phyloP scores from a whole-genome alignment of 30 jellyfish, hydroid and myxozoan genomes.

The Aurelia aurita complex sp. Pacific region DNA sequence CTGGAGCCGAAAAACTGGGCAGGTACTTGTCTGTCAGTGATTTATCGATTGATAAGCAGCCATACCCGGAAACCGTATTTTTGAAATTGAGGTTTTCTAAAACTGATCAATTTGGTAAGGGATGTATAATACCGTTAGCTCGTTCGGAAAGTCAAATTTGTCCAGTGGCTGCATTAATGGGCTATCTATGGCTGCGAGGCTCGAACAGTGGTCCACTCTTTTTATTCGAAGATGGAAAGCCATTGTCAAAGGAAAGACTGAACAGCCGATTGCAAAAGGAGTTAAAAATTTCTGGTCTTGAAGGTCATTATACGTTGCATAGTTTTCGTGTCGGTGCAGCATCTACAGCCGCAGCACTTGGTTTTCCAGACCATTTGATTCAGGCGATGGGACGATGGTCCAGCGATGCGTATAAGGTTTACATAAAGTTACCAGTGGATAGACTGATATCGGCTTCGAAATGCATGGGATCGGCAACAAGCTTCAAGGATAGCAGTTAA shows the following conservation, averaged over 20 bases:
- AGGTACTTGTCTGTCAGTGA: background rate
- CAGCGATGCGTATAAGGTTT: slow-evolving; percentile 18
- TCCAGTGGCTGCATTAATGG: too few species aligned
- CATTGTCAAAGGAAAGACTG: background rate
- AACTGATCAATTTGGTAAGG: slow-evolving; percentile 16
- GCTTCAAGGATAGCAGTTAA: too few species aligned
- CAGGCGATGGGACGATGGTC: slow-evolving; percentile 51
- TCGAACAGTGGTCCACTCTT: too few species aligned
- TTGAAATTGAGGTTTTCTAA: background rate
- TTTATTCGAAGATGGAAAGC: too few species aligned
- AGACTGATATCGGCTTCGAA: background rate
- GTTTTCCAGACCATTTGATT: slow-evolving; percentile 23
- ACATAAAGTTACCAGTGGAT: background rate
- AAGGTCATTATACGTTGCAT: slow-evolving; percentile 15
- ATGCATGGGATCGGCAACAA: background rate
- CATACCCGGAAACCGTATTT: background rate
- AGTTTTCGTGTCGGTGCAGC: slow-evolving; percentile 50
- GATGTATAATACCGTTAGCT: too few species aligned
- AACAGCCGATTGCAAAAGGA: background rate
- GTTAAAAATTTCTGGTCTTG: slow-evolving; percentile 3
- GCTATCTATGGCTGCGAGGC: too few species aligned
- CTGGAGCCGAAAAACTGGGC: background rate
- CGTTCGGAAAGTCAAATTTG: too few species aligned
- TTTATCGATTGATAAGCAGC: background rate
- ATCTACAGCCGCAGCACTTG: slow-evolving; percentile 37